Evolutionary conservation across 23 tunicate species (phyloP).

Genomic region (Oikopleura albicans): DNA sequence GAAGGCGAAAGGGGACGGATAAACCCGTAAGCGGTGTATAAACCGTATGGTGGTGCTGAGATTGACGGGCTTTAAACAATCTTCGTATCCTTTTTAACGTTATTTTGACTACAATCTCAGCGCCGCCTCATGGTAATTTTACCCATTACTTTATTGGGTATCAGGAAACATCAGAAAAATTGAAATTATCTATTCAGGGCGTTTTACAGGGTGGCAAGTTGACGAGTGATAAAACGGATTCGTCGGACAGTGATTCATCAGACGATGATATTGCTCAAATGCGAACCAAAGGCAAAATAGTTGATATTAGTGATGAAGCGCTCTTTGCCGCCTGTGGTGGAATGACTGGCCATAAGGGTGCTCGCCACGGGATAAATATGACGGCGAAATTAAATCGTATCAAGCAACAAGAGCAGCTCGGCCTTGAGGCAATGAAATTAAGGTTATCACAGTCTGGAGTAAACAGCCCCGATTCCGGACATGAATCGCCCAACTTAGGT

Average conservation of each 20-base stretch:
- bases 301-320: not conserved
- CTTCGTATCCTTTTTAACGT: too few species aligned
- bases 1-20: too few species aligned
- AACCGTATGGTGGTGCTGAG: too few species aligned
- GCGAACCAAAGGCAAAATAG: not conserved
- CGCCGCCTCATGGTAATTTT: too few species aligned
- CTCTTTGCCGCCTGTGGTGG: not conserved
- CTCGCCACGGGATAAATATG: constrained; percentile 28
- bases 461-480: too few species aligned
- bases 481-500: too few species aligned
- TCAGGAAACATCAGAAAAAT: too few species aligned
- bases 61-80: too few species aligned
- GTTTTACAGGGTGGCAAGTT: not conserved
- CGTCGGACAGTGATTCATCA: not conserved
- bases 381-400: constrained; percentile 26
- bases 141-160: too few species aligned
- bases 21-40: too few species aligned
- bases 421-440: not conserved
- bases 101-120: too few species aligned
- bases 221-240: not conserved
- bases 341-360: constrained; percentile 18
- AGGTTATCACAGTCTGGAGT: not conserved
- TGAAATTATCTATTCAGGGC: too few species aligned
- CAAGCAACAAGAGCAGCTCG: constrained; percentile 17
- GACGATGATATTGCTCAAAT: not conserved